Conservation (phyloP, 2,113 vertebrate genomes). For the Myotis lucifugus region DNA sequence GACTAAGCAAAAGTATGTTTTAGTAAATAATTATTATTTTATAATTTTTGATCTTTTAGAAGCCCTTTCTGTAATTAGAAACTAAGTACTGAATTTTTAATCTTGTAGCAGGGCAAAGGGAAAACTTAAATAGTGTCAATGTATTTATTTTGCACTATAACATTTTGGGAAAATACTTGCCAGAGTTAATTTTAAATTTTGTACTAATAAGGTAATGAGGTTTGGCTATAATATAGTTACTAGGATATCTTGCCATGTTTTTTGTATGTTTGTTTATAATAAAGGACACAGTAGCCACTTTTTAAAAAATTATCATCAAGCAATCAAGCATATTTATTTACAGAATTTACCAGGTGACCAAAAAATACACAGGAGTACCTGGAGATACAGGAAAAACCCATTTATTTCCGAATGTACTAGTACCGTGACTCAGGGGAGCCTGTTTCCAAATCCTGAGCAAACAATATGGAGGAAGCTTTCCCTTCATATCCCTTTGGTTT, state of each 20-base stretch:
- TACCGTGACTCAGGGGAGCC: too few species aligned
- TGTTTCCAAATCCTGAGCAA: too few species aligned
- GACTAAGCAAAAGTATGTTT: constrained; percentile 43
- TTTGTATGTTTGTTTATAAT: constrained; percentile 40
- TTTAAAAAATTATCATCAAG: constrained; percentile 62
- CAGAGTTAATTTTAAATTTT: constrained; percentile 56
- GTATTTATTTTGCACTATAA: constrained; percentile 65
- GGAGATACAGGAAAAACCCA: too few species aligned
- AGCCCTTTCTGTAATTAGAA: constrained; percentile 12
- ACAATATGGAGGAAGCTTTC: too few species aligned
- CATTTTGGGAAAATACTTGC: constrained; percentile 44
- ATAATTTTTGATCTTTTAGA: not conserved
- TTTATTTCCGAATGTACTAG: too few species aligned
- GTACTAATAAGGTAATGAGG: constrained; percentile 14
- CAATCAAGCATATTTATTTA: not conserved
- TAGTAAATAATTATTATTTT: constrained; percentile 45
- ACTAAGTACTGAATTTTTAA: constrained; percentile 17
- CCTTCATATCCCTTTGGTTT: too few species aligned
- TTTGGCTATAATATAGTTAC: constrained; percentile 55
- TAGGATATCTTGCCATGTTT: constrained; percentile 57
- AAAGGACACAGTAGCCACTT: constrained; percentile 61
- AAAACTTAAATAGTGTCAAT: constrained; percentile 45
- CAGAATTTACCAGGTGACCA: too few species aligned
- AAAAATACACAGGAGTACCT: too few species aligned
- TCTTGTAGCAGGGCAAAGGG: constrained; percentile 26